phyloP scores from a whole-genome alignment of 2,888 invertebrate genomes.

The Neoscelio sp. region DNA sequence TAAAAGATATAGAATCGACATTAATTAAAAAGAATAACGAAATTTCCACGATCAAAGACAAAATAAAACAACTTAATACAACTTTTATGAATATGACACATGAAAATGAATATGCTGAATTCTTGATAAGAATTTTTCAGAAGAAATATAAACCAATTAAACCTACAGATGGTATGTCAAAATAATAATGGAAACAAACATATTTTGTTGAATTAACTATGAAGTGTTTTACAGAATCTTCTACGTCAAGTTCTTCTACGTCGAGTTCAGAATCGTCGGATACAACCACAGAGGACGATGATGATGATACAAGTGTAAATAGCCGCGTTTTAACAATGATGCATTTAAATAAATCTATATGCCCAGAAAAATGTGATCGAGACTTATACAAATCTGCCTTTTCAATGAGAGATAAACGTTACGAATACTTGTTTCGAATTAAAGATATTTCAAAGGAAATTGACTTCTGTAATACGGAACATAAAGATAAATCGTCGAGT shows the following conservation, averaged over 20 bases:
- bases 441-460: slow-evolving; percentile 85
- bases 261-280: slow-evolving; percentile 84
- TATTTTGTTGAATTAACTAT: slow-evolving; percentile 16
- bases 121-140: slow-evolving; percentile 91
- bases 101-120: slow-evolving; percentile 91
- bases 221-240: slow-evolving; percentile 21
- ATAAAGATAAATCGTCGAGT: slow-evolving; percentile 85
- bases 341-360: slow-evolving; percentile 88
- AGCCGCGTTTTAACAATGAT: slow-evolving; percentile 88
- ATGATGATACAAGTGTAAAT: slow-evolving; percentile 85
- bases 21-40: slow-evolving; percentile 84
- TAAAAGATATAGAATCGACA: slow-evolving; percentile 72
- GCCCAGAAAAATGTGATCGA: slow-evolving; percentile 89
- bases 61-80: slow-evolving; percentile 84
- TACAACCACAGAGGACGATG: slow-evolving; percentile 84
- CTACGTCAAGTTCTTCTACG: slow-evolving; percentile 76
- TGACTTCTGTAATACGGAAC: slow-evolving; percentile 86
- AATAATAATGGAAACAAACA: too few species aligned
- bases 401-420: slow-evolving; percentile 86
- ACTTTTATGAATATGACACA: slow-evolving; percentile 86
- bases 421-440: slow-evolving; percentile 85
- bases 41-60: slow-evolving; percentile 83
- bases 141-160: slow-evolving; percentile 92
- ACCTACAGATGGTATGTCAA: slow-evolving; percentile 83
- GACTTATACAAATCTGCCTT: slow-evolving; percentile 88